Evolutionary conservation across 2,888 invertebrate genomes (phyloP).

Genomic region (Syrphus vitripennis): DNA sequence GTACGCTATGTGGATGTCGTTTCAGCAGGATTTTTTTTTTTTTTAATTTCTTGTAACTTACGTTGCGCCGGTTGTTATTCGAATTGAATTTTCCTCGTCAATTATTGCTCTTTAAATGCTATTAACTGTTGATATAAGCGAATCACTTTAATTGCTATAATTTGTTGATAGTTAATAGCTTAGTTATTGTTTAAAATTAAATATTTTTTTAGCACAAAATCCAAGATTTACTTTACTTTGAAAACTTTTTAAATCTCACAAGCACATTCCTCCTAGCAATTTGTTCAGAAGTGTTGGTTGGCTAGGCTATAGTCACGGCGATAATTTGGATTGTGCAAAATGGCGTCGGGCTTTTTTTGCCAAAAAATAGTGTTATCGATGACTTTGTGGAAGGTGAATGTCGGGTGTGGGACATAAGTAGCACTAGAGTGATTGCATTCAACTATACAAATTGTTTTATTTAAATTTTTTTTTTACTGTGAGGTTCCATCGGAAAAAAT

Average conservation of each 20-base stretch:
- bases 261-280: slow-evolving; percentile 56
- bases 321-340: slow-evolving; percentile 46
- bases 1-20: slow-evolving; percentile 5
- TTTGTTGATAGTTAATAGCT: background rate
- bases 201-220: background rate
- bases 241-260: slow-evolving; percentile 46
- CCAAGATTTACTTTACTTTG: background rate
- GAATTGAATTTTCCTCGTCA: slow-evolving; percentile 14
- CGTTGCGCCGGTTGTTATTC: slow-evolving; percentile 55
- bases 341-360: slow-evolving; percentile 58
- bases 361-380: slow-evolving; percentile 52
- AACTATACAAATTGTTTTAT: background rate
- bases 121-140: too few species aligned
- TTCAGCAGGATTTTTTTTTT: background rate
- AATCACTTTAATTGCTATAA: background rate
- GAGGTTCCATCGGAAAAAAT: too few species aligned
- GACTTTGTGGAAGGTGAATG: background rate
- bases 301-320: slow-evolving; percentile 57
- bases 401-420: background rate
- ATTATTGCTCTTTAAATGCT: background rate
- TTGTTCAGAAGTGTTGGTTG: slow-evolving; percentile 60
- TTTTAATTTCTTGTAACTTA: slow-evolving; percentile 1
- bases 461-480: background rate
- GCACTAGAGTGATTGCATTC: background rate
- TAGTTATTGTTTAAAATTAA: background rate